Evolutionary conservation across 2,888 invertebrate genomes (phyloP).

Genomic region (Acleris laterana): DNA sequence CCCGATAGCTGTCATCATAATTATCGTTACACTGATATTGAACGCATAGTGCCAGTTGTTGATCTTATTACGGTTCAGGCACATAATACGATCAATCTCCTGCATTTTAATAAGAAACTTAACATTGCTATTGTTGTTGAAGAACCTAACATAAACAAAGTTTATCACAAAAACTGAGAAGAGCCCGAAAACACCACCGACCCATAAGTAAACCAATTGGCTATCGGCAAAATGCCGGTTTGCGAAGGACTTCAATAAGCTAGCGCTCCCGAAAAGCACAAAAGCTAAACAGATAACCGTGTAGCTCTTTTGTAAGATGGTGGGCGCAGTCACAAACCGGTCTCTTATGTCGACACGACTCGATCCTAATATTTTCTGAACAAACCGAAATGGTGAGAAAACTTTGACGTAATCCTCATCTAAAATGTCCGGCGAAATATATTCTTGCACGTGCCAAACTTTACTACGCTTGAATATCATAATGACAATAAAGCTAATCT

Average conservation of each 20-base stretch:
- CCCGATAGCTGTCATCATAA: conserved; percentile 36
- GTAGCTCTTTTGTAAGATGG: conserved; percentile 12
- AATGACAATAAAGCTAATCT: too few relatives aligned
- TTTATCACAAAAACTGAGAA: conserved; percentile 46
- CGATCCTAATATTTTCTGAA: conserved; percentile 37
- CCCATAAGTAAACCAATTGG: conserved; percentile 29
- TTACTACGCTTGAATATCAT: neutral
- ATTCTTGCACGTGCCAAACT: conserved; percentile 1
- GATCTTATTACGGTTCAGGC: conserved; percentile 52
- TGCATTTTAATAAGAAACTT: conserved; percentile 58
- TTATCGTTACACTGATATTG: conserved; percentile 43
- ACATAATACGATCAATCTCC: conserved; percentile 60
- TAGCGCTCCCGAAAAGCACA: neutral
- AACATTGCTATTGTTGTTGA: conserved; percentile 53
- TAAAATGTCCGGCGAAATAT: conserved; percentile 38
- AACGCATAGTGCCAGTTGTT: conserved; percentile 43
- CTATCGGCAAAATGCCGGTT: conserved; percentile 23
- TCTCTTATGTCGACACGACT: conserved; percentile 40
- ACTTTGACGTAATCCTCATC: conserved; percentile 41
- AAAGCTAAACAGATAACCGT: neutral
- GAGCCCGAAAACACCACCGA: conserved; percentile 16
- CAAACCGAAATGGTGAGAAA: conserved; percentile 19
- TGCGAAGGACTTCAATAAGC: neutral
- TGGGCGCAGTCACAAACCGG: conserved; percentile 18
- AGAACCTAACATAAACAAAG: conserved; percentile 56